Evolutionary conservation across 2,888 invertebrate genomes (phyloP).

Genomic region (Apamea monoglypha): DNA sequence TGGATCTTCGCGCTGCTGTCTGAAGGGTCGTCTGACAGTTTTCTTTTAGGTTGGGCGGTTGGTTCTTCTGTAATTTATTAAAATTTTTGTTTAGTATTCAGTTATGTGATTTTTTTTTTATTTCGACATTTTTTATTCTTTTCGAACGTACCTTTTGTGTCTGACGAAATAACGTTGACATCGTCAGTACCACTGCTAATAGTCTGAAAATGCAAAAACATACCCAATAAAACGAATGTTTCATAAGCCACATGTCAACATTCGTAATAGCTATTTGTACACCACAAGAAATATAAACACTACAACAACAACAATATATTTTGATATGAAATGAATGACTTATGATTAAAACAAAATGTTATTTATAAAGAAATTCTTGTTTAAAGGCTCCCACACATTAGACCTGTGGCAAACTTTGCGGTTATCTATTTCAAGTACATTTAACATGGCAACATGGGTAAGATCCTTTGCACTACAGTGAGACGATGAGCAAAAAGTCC

Average conservation of each 20-base stretch:
- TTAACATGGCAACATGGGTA: neutral
- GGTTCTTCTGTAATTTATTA: conserved; percentile 74
- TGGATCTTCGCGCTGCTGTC: conserved; percentile 80
- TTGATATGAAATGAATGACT: neutral
- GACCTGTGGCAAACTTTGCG: neutral
- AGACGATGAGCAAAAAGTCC: neutral
- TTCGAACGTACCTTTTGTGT: conserved; percentile 70
- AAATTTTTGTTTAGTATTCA: neutral
- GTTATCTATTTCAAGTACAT: neutral
- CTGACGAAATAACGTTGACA: conserved; percentile 45
- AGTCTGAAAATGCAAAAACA: conserved; percentile 47
- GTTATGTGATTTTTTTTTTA: neutral
- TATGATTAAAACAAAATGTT: neutral
- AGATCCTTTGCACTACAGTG: neutral
- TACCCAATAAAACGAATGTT: neutral
- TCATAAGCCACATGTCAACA: neutral
- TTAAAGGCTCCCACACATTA: neutral
- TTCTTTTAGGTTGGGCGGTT: conserved; percentile 77
- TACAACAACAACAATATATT: neutral
- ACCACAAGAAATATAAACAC: neutral
- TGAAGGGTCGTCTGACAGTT: conserved; percentile 77
- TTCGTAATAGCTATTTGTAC: neutral
- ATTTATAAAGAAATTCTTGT: neutral
- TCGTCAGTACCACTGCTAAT: conserved; percentile 62
- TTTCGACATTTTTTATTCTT: neutral